Evolutionary conservation across 2,113 vertebrate genomes (phyloP).

Genomic region (Carlito syrichta): DNA sequence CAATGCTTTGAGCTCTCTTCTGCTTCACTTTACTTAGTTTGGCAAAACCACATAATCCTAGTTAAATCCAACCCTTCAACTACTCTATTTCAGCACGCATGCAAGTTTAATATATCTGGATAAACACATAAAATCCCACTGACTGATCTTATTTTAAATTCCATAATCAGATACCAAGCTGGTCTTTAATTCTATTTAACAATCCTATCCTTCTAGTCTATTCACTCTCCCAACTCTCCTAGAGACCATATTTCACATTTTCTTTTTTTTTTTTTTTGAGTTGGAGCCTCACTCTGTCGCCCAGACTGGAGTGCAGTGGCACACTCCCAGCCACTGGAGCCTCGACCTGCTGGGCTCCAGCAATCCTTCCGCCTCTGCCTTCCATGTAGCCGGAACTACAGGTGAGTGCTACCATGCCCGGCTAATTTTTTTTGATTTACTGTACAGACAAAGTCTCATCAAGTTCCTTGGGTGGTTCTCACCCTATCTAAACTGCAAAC

Average conservation of each 20-base stretch:
- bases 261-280: slow-evolving; percentile 25
- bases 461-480: too few species aligned
- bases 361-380: too few species aligned
- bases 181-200: slow-evolving; percentile 1
- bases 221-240: not conserved
- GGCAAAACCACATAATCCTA: slow-evolving; percentile 11
- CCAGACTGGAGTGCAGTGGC: too few species aligned
- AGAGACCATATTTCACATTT: not conserved
- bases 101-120: not conserved
- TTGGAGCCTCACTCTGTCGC: too few species aligned
- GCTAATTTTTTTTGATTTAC: too few species aligned
- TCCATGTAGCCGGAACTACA: too few species aligned
- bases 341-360: too few species aligned
- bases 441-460: too few species aligned
- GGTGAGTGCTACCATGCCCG: too few species aligned
- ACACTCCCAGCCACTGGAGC: too few species aligned
- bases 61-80: slow-evolving; percentile 3
- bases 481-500: not conserved
- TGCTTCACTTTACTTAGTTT: not conserved
- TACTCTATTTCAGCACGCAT: not conserved
- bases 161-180: not conserved
- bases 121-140: not conserved
- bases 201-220: not conserved
- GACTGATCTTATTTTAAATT: not conserved
- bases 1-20: not conserved